Evolutionary conservation across 2,888 invertebrate species (phyloP).

Genomic region (Bellardia bayeri): DNA sequence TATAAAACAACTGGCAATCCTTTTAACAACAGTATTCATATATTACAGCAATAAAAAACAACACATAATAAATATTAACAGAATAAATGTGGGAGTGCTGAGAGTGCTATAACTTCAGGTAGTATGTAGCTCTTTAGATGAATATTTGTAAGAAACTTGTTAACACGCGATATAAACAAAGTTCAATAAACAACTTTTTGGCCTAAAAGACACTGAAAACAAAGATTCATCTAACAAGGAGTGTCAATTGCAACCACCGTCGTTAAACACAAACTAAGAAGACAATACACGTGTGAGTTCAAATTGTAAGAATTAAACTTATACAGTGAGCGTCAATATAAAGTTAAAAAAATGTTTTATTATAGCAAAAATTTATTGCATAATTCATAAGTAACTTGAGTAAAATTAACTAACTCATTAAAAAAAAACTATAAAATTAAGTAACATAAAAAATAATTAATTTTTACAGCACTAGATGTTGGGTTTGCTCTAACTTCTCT

Average conservation of each 20-base stretch:
- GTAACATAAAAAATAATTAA: too few relatives aligned
- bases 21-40: too few relatives aligned
- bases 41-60: neutral
- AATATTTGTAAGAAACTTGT: conserved; percentile 30
- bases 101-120: neutral
- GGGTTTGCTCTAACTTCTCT: too few relatives aligned
- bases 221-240: conserved; percentile 35
- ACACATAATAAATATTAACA: conserved; percentile 15
- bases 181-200: conserved; percentile 4
- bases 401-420: too few relatives aligned
- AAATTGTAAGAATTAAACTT: neutral
- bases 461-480: too few relatives aligned
- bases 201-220: conserved; percentile 16
- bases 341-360: too few relatives aligned
- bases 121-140: neutral
- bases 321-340: too few relatives aligned
- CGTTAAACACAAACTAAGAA: neutral
- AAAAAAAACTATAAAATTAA: neutral
- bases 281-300: neutral
- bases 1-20: too few relatives aligned
- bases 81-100: conserved; percentile 44
- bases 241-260: conserved; percentile 13
- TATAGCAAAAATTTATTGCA: too few relatives aligned
- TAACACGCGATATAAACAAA: conserved; percentile 30
- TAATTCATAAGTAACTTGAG: too few relatives aligned